Evolutionary conservation across 2,797 vertebrate species (phyloP).

Genomic region (Oreonectes daqikongensis): DNA sequence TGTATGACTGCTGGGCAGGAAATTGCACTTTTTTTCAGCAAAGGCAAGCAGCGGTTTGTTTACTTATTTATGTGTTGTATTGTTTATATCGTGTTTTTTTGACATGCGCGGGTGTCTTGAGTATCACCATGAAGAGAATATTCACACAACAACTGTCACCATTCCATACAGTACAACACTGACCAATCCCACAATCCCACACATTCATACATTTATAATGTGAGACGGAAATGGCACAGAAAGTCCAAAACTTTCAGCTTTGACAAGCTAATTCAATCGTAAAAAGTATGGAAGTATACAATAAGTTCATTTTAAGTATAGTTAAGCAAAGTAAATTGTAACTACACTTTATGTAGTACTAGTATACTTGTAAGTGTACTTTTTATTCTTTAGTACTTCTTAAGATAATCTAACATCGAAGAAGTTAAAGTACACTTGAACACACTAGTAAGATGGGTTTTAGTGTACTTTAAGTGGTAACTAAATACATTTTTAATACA

Average conservation of each 20-base stretch:
- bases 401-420: no score
- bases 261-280: not conserved
- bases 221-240: conserved; percentile 5
- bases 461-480: no score
- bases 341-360: not conserved
- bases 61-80: conserved; percentile 32
- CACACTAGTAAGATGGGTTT: no score
- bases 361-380: no score
- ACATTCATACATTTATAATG: conserved; percentile 43
- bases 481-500: no score
- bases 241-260: conserved; percentile 9
- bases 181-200: conserved; percentile 29
- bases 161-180: conserved; percentile 10
- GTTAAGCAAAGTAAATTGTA: no score
- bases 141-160: conserved; percentile 35
- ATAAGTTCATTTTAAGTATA: no score
- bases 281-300: not conserved
- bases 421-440: no score
- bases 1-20: not conserved
- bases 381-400: no score
- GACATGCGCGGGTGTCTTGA: conserved; percentile 21
- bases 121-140: conserved; percentile 11
- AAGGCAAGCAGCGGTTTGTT: conserved; percentile 14
- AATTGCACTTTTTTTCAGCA: not conserved
- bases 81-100: conserved; percentile 26